These are phyloP conservation scores for Halichondria panicea DNA, from an alignment of 37 sponge, comb jelly and placozoan genomes.

Conservation along the genomic window DNA sequence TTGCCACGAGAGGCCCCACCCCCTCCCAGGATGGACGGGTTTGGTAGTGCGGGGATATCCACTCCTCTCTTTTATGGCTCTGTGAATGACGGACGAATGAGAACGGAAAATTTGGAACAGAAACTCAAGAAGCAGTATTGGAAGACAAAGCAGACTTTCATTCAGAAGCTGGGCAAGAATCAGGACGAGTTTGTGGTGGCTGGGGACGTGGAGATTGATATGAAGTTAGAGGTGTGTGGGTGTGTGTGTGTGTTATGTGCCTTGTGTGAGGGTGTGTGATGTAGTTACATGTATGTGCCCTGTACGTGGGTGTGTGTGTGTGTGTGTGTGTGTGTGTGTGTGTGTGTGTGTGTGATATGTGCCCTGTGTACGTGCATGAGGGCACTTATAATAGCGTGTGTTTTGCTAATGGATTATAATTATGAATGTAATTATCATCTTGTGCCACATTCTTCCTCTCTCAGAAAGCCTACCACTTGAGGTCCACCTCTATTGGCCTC, in stretches of 20 bases:
- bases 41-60: slow-evolving; percentile 53
- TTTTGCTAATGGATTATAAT: background rate
- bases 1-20: background rate
- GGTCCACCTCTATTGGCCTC: slow-evolving; percentile 30
- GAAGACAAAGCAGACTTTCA: slow-evolving; percentile 84
- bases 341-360: no score
- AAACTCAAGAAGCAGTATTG: slow-evolving; percentile 80
- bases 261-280: no score
- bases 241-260: background rate
- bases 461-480: slow-evolving; percentile 57
- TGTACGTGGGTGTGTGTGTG: slow-evolving; percentile 28
- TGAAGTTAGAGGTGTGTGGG: slow-evolving; percentile 57
- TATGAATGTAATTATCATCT: background rate
- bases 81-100: slow-evolving; percentile 41
- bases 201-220: slow-evolving; percentile 82
- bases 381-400: no score
- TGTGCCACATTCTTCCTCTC: background rate
- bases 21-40: slow-evolving; percentile 57
- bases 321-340: background rate
- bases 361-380: no score
- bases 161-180: slow-evolving; percentile 68
- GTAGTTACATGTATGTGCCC: no score
- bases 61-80: slow-evolving; percentile 73
- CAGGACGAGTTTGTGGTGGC: slow-evolving; percentile 86
- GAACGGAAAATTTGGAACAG: slow-evolving; percentile 45